A percentile compares a stretch with the other conserved stretches of the same genome.
Conservation (phyloP, 2,113 vertebrate species). For the Siniperca knerii region DNA sequence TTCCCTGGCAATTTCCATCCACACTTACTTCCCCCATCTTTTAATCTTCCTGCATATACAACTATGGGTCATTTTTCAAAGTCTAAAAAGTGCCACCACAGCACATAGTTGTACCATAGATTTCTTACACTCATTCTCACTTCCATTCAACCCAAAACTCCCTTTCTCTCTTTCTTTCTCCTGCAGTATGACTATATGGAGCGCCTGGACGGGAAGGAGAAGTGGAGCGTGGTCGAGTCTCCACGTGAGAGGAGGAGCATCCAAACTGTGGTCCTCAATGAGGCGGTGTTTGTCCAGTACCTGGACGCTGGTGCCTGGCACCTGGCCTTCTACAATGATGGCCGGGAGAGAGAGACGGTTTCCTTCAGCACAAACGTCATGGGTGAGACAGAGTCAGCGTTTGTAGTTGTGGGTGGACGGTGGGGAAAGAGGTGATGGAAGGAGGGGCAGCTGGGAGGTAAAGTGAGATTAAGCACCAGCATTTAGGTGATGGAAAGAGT, state of each 20-base stretch:
- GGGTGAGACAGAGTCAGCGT: slow-evolving; percentile 84
- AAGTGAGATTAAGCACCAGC: slow-evolving; percentile 15
- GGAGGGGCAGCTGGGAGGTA: background rate
- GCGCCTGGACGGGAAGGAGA: slow-evolving; percentile 97
- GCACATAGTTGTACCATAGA: slow-evolving; percentile 23
- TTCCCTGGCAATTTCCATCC: slow-evolving; percentile 28
- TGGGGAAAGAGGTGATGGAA: background rate
- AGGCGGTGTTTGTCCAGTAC: slow-evolving; percentile 97
- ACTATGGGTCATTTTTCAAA: slow-evolving; percentile 40
- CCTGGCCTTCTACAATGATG: slow-evolving; percentile 98
- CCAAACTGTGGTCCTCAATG: slow-evolving; percentile 97
- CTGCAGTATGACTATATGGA: slow-evolving; percentile 98
- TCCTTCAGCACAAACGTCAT: slow-evolving; percentile 95
- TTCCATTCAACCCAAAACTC: slow-evolving; percentile 22
- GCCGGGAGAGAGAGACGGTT: slow-evolving; percentile 94
- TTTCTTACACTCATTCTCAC: slow-evolving; percentile 11
- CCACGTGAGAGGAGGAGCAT: slow-evolving; percentile 94
- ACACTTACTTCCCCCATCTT: slow-evolving; percentile 24
- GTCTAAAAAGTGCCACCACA: slow-evolving; percentile 14
- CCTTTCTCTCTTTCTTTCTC: background rate
- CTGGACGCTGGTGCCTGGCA: slow-evolving; percentile 97
- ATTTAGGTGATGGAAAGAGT: slow-evolving; percentile 21
- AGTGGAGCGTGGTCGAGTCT: slow-evolving; percentile 98
- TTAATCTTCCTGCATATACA: slow-evolving; percentile 39
- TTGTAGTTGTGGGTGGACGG: slow-evolving; percentile 5